phyloP scores from a whole-genome alignment of 2,888 invertebrate species.

The Pediacus dermestoides region DNA sequence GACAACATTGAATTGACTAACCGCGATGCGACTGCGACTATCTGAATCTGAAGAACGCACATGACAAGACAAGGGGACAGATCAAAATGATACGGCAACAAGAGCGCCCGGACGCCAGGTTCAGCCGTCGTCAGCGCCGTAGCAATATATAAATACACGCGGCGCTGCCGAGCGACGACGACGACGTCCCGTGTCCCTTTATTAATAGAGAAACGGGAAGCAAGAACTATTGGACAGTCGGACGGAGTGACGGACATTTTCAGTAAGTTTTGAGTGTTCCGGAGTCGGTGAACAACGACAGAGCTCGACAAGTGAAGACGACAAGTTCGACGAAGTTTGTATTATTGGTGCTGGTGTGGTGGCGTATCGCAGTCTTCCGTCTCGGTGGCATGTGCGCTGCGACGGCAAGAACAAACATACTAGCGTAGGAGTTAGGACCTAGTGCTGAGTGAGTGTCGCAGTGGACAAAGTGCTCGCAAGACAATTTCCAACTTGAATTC shows the following conservation, averaged over 20 bases:
- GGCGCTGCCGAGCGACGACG: conserved; percentile 26
- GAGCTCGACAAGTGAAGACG: background rate
- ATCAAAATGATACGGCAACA: conserved; percentile 27
- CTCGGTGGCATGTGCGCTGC: conserved; percentile 18
- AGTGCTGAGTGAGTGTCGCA: conserved; percentile 23
- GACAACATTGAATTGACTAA: conserved; percentile 23
- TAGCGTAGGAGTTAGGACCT: background rate
- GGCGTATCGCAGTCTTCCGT: background rate
- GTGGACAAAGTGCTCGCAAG: conserved; percentile 10
- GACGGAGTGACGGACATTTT: conserved; percentile 27
- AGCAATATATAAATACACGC: conserved; percentile 33
- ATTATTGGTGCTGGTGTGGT: background rate
- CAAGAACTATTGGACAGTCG: conserved; percentile 10
- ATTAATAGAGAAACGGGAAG: conserved; percentile 34
- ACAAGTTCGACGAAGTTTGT: background rate
- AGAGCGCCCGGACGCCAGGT: conserved; percentile 30
- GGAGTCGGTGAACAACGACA: conserved; percentile 20
- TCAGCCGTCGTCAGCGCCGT: conserved; percentile 30
- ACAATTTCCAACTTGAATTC: no score
- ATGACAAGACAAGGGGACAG: conserved; percentile 16
- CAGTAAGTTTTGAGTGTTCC: conserved; percentile 22
- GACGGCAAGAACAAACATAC: conserved; percentile 11
- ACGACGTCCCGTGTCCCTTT: conserved; percentile 33
- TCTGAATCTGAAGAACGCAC: conserved; percentile 11
- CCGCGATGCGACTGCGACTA: conserved; percentile 20